Conservation (phyloP, 2,113 vertebrate genomes). For the Tringa solitaria region DNA sequence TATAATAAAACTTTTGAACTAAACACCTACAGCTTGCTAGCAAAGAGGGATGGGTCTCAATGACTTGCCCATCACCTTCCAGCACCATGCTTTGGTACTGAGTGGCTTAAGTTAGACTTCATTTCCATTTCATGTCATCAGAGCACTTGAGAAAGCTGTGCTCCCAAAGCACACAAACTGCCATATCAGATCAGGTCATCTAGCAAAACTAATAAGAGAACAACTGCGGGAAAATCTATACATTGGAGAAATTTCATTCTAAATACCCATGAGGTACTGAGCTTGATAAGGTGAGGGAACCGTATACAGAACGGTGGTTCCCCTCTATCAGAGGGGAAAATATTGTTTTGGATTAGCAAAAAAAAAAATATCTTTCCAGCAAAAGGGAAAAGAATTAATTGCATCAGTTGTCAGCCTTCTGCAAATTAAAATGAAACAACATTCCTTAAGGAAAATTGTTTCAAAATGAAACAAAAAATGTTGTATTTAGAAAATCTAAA, state of each 20-base stretch:
- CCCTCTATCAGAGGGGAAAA: neutral
- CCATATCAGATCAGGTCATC: neutral
- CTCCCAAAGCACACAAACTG: neutral
- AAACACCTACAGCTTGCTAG: neutral
- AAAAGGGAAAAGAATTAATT: neutral
- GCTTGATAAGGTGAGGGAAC: neutral
- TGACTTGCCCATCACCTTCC: neutral
- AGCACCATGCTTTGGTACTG: accelerated
- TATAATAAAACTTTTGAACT: neutral
- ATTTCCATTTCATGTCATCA: neutral
- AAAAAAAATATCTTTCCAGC: neutral
- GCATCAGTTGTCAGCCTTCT: neutral
- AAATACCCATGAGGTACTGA: neutral
- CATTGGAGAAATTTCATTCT: neutral
- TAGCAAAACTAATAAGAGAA: neutral
- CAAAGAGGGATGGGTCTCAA: neutral
- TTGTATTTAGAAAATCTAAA: neutral
- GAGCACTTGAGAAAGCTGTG: neutral
- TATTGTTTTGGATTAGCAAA: neutral
- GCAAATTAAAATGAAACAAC: neutral
- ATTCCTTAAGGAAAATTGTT: neutral
- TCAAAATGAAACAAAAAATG: neutral
- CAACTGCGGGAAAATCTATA: neutral
- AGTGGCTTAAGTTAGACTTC: neutral
- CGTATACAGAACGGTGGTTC: no score